phyloP scores from a whole-genome alignment of 2,113 vertebrate species.

The Boleophthalmus pectinirostris region DNA sequence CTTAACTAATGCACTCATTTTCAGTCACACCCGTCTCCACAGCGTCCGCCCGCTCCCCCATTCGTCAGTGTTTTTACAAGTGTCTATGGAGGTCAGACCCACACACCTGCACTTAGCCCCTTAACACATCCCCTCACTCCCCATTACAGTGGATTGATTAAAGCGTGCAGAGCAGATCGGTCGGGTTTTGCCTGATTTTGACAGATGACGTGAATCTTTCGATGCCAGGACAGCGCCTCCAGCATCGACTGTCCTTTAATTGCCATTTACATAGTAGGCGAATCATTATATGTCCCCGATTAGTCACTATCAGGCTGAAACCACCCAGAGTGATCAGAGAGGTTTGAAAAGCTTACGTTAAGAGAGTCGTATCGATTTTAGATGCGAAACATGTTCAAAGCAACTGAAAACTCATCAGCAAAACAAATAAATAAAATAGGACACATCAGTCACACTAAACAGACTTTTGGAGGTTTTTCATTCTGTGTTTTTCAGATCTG shows the following conservation, averaged over 20 bases:
- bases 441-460: neutral
- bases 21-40: constrained; percentile 32
- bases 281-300: constrained; percentile 85
- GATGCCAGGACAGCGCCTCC: constrained; percentile 82
- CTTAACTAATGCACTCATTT: constrained; percentile 47
- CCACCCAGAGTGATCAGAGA: constrained; percentile 26
- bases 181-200: constrained; percentile 50
- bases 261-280: constrained; percentile 85
- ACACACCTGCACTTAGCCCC: neutral
- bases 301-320: constrained; percentile 68
- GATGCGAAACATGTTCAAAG: neutral
- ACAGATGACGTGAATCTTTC: constrained; percentile 70
- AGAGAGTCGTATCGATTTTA: neutral
- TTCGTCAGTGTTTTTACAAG: constrained; percentile 34
- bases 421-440: neutral
- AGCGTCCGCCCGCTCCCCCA: constrained; percentile 12
- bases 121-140: constrained; percentile 29
- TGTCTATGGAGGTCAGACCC: constrained; percentile 26
- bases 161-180: constrained; percentile 35
- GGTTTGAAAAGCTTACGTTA: constrained; percentile 29
- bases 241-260: constrained; percentile 85
- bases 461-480: neutral
- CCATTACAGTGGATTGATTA: constrained; percentile 45
- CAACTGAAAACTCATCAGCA: neutral
- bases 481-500: no score